Conservation (phyloP, 2,113 vertebrate species). For the Amazona vittata region DNA sequence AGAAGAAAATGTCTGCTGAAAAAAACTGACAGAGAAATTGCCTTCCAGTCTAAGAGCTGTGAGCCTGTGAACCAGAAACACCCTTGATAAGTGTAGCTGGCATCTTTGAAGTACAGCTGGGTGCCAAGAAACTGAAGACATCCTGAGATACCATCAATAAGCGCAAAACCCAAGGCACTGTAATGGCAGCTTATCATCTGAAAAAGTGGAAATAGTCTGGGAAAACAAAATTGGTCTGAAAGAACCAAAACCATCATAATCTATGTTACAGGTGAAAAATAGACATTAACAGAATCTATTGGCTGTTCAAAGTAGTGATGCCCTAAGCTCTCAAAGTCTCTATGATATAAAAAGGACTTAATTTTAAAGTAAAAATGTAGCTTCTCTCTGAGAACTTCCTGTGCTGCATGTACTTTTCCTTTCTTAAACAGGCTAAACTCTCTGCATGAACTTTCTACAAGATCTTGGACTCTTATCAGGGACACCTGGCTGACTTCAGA, state of each 20-base stretch:
- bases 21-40: background rate
- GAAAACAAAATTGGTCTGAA: background rate
- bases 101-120: background rate
- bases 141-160: background rate
- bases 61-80: background rate
- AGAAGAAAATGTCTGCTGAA: background rate
- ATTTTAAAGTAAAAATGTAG: background rate
- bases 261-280: background rate
- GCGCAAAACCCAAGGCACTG: background rate
- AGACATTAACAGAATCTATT: background rate
- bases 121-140: background rate
- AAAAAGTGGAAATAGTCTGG: background rate
- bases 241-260: background rate
- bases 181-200: background rate
- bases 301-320: background rate
- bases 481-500: background rate
- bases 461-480: background rate
- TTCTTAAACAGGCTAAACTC: background rate
- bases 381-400: background rate
- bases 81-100: background rate
- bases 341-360: background rate
- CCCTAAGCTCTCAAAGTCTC: background rate
- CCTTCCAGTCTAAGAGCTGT: background rate
- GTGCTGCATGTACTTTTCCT: background rate
- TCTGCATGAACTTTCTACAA: accelerated